Conservation (phyloP, 2,888 invertebrate genomes). For the Melinopterus prodromus region DNA sequence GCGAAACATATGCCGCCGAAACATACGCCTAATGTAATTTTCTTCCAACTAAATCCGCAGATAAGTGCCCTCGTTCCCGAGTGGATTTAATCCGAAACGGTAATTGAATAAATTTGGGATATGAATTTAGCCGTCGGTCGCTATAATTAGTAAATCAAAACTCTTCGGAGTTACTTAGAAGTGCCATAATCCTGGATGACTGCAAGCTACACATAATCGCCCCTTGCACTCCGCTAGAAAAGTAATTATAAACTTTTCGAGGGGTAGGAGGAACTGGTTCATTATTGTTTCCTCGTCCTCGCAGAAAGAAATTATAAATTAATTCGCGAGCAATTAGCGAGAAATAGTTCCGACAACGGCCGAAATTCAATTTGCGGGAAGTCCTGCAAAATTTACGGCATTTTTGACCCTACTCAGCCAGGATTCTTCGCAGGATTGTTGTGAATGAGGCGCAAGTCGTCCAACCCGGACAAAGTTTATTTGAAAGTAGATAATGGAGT, state of each 20-base stretch:
- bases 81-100: neutral
- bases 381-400: conserved; percentile 12
- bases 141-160: neutral
- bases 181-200: neutral
- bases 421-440: conserved; percentile 6
- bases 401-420: conserved; percentile 11
- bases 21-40: neutral
- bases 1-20: neutral
- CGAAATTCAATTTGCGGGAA: conserved; percentile 16
- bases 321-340: conserved; percentile 21
- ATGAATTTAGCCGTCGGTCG: neutral
- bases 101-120: neutral
- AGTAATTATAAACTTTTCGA: neutral
- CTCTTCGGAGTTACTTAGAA: neutral
- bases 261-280: neutral
- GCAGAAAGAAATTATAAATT: conserved; percentile 25
- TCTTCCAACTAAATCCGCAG: neutral
- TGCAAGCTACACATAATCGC: neutral
- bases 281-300: conserved; percentile 21
- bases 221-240: neutral
- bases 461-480: too few species aligned
- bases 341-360: conserved; percentile 8
- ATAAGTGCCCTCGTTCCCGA: neutral
- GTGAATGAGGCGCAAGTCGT: too few species aligned
- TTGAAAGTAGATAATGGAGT: too few species aligned